Conservation (phyloP, 2,888 invertebrate genomes). For the Leptinotarsa tumamoca region DNA sequence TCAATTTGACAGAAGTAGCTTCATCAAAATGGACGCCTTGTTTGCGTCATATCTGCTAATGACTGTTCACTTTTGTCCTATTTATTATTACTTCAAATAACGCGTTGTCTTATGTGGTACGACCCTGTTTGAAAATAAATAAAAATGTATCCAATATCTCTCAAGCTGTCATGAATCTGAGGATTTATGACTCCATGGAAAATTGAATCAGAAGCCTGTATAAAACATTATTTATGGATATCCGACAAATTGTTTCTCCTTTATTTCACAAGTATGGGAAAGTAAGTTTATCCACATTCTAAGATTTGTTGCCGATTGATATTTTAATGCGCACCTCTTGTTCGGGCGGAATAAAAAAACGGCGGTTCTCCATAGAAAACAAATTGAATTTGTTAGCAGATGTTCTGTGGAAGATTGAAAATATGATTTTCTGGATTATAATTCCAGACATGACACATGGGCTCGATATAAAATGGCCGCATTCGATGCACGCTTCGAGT, state of each 20-base stretch:
- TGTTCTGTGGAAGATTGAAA: constrained; percentile 2
- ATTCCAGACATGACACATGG: background rate
- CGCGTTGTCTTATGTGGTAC: background rate
- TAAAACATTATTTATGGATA: background rate
- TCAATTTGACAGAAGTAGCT: no score
- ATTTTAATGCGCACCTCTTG: background rate
- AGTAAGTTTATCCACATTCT: background rate
- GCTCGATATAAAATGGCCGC: no score
- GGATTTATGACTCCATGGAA: constrained; percentile 7
- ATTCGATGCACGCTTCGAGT: no score
- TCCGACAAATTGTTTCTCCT: background rate
- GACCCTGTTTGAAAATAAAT: background rate
- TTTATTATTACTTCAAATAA: no score
- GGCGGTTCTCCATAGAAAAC: background rate
- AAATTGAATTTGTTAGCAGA: background rate
- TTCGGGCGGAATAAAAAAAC: no score
- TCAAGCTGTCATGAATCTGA: background rate
- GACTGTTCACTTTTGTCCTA: no score
- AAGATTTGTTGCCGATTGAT: background rate
- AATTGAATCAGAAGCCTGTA: constrained; percentile 5
- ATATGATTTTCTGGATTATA: background rate
- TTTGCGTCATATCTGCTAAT: no score
- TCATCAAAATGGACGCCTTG: no score
- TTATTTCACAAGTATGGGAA: background rate
- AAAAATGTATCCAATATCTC: constrained; percentile 21